Percentiles rank a stretch among this genome's conserved stretches.
Evolutionary conservation across 2,113 vertebrate genomes (phyloP).

Genomic region (Motacilla alba): DNA sequence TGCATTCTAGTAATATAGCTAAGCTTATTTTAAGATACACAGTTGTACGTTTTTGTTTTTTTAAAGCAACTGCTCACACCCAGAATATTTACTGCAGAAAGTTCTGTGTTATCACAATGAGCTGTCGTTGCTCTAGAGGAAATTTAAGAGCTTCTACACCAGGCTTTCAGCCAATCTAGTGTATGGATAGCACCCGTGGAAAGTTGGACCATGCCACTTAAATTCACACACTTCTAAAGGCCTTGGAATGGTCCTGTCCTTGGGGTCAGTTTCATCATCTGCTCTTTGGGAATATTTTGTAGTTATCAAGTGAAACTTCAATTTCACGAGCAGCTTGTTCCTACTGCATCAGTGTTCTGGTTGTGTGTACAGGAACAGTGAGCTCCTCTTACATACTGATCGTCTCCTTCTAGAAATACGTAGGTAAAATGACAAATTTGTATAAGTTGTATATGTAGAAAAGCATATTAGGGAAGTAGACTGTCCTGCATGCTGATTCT

Average conservation of each 20-base stretch:
- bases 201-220: neutral
- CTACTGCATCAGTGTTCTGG: neutral
- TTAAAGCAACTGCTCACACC: neutral
- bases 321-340: neutral
- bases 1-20: constrained; percentile 36
- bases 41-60: neutral
- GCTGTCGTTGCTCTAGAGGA: neutral
- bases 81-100: neutral
- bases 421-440: neutral
- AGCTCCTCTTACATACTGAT: neutral
- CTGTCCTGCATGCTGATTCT: neutral
- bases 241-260: neutral
- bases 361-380: neutral
- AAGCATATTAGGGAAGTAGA: neutral
- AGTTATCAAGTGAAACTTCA: neutral
- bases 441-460: neutral
- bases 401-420: neutral
- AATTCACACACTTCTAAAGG: neutral
- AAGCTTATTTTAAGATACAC: constrained; percentile 55
- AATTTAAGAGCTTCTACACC: neutral
- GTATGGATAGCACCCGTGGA: neutral
- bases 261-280: neutral
- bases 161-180: neutral
- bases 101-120: neutral
- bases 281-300: neutral